Base-by-base conservation (phyloP, 2,113 vertebrate species). In the Rhizomys pruinosus region DNA sequence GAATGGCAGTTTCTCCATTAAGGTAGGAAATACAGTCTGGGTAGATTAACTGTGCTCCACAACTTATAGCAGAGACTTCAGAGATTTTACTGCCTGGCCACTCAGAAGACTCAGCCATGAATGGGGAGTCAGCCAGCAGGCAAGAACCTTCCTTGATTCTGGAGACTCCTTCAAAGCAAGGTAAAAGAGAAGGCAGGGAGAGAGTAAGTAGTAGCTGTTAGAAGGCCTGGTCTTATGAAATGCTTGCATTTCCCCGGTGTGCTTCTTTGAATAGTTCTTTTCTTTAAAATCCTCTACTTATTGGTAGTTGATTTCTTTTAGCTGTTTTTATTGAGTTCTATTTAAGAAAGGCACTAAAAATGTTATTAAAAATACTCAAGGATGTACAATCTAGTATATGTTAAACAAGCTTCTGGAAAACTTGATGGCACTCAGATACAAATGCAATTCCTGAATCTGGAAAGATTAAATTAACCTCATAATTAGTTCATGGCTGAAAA, bases 331-430 rank as follows among this genome's bases (percentile, higher is more conserved):
- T 90, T 87, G 57, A 66, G 17, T 87, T 81, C 37, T 86, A 29
- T 42, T 93, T 89, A 85, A 78, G 59, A 87, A 63, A 32, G 37
- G 9, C 52, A 59, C n/a, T 87, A 59, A 71, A 86, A 80, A 32
- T 73, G 68, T 72, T 42, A 77, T 76, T 91, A 84, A 91, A 89
- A 84, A 93, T 22, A 76, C 72, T 61, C 17, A 63, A 39, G n/a
- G 32, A 61, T 79, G 10, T 32, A 71, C 7, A 81, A 7, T 73
- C 15, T 42, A 59, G 84, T 94, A 15, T 85, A 27, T 93, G 11
- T 80, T 82, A 74, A 87, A 47, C 32, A 61, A 92, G 42, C 44
- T 76, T 87, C n/a, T 44, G 84, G 72, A 93, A 81, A 87, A n/a
- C 20, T 13, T 82, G 15, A n/a, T 78, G 44, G n/a, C 44, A 63